Evolutionary conservation across 2,113 vertebrate genomes (phyloP).

Genomic region (Prionailurus bengalensis): DNA sequence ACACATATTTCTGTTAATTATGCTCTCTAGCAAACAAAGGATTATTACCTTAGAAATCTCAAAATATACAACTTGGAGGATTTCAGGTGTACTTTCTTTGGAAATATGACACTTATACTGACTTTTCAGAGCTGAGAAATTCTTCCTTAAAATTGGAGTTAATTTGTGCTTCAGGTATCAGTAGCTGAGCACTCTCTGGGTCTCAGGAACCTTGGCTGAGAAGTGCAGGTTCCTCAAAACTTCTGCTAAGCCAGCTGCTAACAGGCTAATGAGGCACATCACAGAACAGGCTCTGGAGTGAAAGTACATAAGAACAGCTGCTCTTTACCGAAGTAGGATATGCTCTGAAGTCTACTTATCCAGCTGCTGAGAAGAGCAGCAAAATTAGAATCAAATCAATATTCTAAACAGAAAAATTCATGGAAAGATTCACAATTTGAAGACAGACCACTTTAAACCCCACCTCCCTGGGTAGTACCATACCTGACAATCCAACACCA

Average conservation of each 20-base stretch:
- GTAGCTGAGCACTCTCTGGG: not conserved
- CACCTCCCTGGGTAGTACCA: not conserved
- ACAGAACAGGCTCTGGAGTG: not conserved
- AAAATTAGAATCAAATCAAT: not conserved
- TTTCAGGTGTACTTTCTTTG: not conserved
- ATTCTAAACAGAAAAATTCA: not conserved
- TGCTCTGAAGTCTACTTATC: not conserved
- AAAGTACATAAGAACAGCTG: not conserved
- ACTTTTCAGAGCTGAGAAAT: not conserved
- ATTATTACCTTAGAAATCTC: not conserved
- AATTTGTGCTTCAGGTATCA: not conserved
- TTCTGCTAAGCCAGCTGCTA: constrained; percentile 23
- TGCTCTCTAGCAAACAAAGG: not conserved
- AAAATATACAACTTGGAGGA: not conserved
- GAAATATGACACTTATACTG: not conserved
- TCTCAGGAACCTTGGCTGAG: not conserved
- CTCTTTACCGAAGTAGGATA: not conserved
- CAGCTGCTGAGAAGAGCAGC: not conserved
- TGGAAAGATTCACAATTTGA: not conserved
- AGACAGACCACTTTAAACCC: not conserved
- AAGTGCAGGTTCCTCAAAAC: constrained; percentile 10
- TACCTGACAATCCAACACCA: not conserved
- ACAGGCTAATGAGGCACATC: not conserved
- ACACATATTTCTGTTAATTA: not conserved
- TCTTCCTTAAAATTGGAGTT: not conserved